These are phyloP conservation scores for Plecturocebus donacophilus DNA, from an alignment of 2,113 vertebrate genomes.

Conservation along the genomic window DNA sequence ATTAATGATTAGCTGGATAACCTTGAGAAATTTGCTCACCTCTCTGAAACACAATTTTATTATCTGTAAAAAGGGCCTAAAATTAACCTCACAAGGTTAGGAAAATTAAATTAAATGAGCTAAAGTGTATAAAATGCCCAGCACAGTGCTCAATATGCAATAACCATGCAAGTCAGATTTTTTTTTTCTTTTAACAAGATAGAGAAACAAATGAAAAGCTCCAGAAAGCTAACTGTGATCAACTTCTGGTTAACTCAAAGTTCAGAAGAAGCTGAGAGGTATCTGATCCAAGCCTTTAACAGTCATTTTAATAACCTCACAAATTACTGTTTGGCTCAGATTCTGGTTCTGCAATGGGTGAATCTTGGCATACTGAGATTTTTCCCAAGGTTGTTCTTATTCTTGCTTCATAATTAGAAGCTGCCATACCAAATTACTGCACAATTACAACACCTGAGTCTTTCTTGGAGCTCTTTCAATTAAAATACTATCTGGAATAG, in stretches of 20 bases:
- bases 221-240: not conserved
- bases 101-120: constrained; percentile 25
- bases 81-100: not conserved
- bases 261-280: not conserved
- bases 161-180: not conserved
- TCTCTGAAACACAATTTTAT: not conserved
- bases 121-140: not conserved
- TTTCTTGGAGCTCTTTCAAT: constrained; percentile 50
- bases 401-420: constrained; percentile 60
- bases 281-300: not conserved
- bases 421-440: constrained; percentile 42
- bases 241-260: not conserved
- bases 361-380: constrained; percentile 39
- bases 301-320: constrained; percentile 3
- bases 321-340: constrained; percentile 13
- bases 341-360: not conserved
- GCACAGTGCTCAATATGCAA: not conserved
- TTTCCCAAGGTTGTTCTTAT: constrained; percentile 26
- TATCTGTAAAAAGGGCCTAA: not conserved
- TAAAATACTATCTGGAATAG: not conserved
- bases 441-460: constrained; percentile 43
- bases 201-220: not conserved
- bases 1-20: not conserved
- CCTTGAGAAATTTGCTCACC: not conserved
- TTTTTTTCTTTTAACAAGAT: not conserved